Evolutionary conservation across 2,888 invertebrate genomes (phyloP).

Genomic region (Amphipyra berbera): DNA sequence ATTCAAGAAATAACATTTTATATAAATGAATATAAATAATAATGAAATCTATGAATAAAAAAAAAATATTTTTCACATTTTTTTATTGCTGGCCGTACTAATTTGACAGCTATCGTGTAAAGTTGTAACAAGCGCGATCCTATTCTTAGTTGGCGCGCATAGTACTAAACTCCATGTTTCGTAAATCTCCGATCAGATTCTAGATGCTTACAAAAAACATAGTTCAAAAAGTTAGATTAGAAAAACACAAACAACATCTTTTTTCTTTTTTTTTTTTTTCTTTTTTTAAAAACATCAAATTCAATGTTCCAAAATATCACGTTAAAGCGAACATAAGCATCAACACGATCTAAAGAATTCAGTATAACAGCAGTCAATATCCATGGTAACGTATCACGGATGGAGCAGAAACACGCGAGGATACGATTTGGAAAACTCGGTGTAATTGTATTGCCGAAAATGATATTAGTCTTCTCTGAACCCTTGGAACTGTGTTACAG

Average conservation of each 20-base stretch:
- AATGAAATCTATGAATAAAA: no score
- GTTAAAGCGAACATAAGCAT: slow-evolving; percentile 12
- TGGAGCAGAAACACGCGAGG: slow-evolving; percentile 45
- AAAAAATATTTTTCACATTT: no score
- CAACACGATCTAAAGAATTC: slow-evolving; percentile 17
- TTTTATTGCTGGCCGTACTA: no score
- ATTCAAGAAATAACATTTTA: no score
- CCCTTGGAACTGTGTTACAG: slow-evolving; percentile 2
- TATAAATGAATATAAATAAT: no score
- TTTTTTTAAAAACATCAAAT: neutral
- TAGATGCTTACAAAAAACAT: no score
- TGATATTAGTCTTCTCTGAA: slow-evolving; percentile 18
- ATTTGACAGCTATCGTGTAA: no score
- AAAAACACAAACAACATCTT: neutral
- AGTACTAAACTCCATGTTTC: no score
- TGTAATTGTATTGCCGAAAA: slow-evolving; percentile 40
- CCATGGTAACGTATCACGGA: slow-evolving; percentile 6
- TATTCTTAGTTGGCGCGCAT: no score
- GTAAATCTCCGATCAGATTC: no score
- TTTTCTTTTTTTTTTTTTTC: no score
- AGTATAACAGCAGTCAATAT: slow-evolving; percentile 22
- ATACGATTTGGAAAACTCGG: slow-evolving; percentile 33
- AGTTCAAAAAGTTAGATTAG: neutral
- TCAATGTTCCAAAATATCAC: slow-evolving; percentile 12
- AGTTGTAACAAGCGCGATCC: no score